Evolutionary conservation across 53 echinoderm and acorn worm genomes (phyloP), one percentile per base, ranked within the genome.

Genomic region (Temnopleurus reevesii): DNA sequence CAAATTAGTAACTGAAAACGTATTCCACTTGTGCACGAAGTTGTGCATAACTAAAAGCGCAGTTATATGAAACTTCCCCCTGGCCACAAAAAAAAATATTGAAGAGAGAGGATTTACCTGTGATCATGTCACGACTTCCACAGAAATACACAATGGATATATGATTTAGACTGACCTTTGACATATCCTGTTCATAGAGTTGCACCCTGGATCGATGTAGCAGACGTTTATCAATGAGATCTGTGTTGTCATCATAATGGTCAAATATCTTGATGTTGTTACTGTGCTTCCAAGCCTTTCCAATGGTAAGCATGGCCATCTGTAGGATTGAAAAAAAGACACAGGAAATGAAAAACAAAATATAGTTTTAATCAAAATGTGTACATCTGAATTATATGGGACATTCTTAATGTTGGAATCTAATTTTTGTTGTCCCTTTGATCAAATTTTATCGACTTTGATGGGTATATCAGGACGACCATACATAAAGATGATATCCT

Each of bases 181-280:
- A 77, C 36, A 89, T 27, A 46, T 89, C 89, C 77, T 89, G 77
- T 34, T 89, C 89, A 44, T 89, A 89, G 13, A 77, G 79, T 57
- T 89, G 77, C 27, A 77, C 55, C 10, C 79, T 43, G n/a, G 77
- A 89, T 10, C 34, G 54, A 24, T 49, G 38, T 45, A 89, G 89
- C 45, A 77, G 38, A 8, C 51, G 30, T 49, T 33, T 81, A 26
- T 95, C 93, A 5, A 95, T 71, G 55, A 97, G 76, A 81, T 97
- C 98, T 8, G 92, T 91, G 92, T 97, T 95, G 92, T 97, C 98
- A 30, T 97, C 98, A 47, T 95, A 95, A 66, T 97, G 98, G 84
- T 97, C 98, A 93, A 97, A 95, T 81, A 97, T 93, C 59, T 90
- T 90, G 36, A 97, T 94, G 90, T 97, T 95, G 59, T 92, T 89